These are phyloP conservation scores for Oligia fasciuncula DNA, from an alignment of 2,888 invertebrate species.

Conservation along the genomic window DNA sequence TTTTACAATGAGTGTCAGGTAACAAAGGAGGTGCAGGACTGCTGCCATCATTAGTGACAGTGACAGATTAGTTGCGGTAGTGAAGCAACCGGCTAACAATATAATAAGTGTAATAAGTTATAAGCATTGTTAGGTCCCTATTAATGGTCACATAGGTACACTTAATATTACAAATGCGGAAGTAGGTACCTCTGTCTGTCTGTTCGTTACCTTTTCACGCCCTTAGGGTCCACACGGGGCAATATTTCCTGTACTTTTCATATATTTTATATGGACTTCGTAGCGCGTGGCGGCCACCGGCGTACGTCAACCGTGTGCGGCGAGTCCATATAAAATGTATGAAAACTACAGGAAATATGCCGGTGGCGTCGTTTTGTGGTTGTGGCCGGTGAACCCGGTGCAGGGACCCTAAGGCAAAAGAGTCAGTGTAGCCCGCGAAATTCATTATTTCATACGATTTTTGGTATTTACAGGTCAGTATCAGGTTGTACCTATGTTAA, in stretches of 20 bases:
- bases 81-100: not conserved
- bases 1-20: not conserved
- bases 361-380: too few relatives aligned
- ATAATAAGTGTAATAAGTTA: not conserved
- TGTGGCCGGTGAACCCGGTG: too few relatives aligned
- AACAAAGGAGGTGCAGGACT: not conserved
- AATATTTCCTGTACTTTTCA: too few relatives aligned
- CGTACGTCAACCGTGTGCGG: too few relatives aligned
- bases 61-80: slow-evolving; percentile 5
- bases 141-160: not conserved
- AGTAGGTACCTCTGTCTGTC: not conserved
- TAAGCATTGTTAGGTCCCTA: not conserved
- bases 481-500: too few relatives aligned
- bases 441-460: too few relatives aligned
- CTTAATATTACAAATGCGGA: not conserved
- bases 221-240: too few relatives aligned
- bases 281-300: too few relatives aligned
- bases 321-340: too few relatives aligned
- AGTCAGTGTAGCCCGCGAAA: not conserved
- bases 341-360: too few relatives aligned
- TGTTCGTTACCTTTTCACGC: not conserved
- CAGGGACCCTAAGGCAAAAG: not conserved
- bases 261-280: too few relatives aligned
- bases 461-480: too few relatives aligned
- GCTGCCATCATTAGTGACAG: slow-evolving; percentile 8